Percentiles rank a stretch among this genome's conserved stretches.
These are phyloP conservation scores for Bembecia ichneumoniformis DNA, from an alignment of 2,888 invertebrate genomes.

Conservation along the genomic window DNA sequence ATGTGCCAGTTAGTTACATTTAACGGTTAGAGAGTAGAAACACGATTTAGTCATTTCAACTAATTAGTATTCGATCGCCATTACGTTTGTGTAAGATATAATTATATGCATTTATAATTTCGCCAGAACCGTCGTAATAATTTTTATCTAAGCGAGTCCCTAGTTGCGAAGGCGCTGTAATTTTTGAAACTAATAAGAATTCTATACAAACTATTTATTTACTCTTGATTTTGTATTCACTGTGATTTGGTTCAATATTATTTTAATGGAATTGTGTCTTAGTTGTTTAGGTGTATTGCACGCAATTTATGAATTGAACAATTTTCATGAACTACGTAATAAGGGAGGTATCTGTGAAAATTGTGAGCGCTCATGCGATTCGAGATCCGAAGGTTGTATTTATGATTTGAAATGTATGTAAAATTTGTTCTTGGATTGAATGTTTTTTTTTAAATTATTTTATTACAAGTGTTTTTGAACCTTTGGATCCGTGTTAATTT, in stretches of 20 bases:
- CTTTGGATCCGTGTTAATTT: no score
- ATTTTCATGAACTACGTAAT: no score
- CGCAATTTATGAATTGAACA: conserved; percentile 9
- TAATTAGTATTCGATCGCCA: conserved; percentile 27
- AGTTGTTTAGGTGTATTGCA: conserved; percentile 29
- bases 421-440: no score
- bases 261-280: conserved; percentile 32
- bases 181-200: no score
- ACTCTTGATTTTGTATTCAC: conserved; percentile 31
- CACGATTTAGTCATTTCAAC: conserved; percentile 36
- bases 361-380: no score
- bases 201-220: no score
- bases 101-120: conserved; percentile 19
- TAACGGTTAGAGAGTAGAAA: conserved; percentile 48
- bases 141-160: conserved; percentile 7
- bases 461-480: no score
- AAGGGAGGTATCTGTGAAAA: no score
- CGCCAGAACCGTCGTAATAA: conserved; percentile 31
- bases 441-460: no score
- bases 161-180: no score
- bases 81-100: conserved; percentile 21
- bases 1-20: conserved; percentile 59
- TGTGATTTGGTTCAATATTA: conserved; percentile 50
- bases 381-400: no score
- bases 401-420: no score